Evolutionary conservation across 2,113 vertebrate genomes (phyloP).

Genomic region (Haliaeetus leucogaster): DNA sequence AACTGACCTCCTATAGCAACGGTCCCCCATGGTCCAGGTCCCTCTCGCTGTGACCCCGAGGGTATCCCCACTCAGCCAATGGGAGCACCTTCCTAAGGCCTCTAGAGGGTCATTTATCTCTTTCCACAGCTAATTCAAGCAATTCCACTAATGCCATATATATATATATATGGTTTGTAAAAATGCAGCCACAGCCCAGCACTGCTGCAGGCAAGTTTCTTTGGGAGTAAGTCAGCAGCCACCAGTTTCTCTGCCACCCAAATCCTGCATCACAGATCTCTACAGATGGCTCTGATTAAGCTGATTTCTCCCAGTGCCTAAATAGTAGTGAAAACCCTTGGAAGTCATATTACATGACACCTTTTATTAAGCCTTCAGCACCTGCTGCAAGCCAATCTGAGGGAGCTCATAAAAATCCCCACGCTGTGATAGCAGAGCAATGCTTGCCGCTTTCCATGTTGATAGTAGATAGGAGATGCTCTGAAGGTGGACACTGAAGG

Average conservation of each 20-base stretch:
- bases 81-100: not conserved
- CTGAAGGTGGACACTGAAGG: not conserved
- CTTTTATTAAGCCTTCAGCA: not conserved
- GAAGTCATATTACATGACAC: not conserved
- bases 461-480: not conserved
- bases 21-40: accelerated
- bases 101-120: not conserved
- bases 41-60: accelerated
- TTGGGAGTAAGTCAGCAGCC: not conserved
- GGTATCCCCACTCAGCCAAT: not conserved
- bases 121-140: not conserved
- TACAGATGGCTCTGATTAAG: not conserved
- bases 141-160: not conserved
- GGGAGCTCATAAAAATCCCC: not conserved
- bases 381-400: not conserved
- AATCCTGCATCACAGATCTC: not conserved
- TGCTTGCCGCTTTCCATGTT: not conserved
- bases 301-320: not conserved
- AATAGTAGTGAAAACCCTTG: not conserved
- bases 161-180: not conserved
- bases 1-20: not conserved
- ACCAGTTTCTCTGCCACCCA: not conserved
- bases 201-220: not conserved
- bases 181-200: not conserved
- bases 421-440: accelerated